phyloP scores from a whole-genome alignment of 2,797 vertebrate genomes.

The Xerus rutilus region DNA sequence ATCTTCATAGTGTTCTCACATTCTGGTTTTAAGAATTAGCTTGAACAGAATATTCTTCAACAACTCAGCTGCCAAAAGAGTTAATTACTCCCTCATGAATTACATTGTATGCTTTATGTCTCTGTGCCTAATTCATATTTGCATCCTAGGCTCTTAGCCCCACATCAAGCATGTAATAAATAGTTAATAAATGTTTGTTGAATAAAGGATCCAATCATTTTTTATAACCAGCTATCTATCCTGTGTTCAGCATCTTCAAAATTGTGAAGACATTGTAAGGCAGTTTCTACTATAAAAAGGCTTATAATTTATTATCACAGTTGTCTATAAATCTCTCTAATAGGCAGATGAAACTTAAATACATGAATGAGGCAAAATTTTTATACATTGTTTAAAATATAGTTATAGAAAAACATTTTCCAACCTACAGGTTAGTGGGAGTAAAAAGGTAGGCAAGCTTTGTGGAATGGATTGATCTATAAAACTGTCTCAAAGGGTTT shows the following conservation, averaged over 20 bases:
- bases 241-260: not conserved
- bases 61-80: not conserved
- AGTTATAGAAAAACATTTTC: not conserved
- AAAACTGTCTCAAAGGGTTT: not conserved
- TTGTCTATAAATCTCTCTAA: not conserved
- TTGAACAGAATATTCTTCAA: not conserved
- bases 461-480: not conserved
- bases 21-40: not conserved
- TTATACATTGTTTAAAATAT: not conserved
- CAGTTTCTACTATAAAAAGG: not conserved
- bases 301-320: not conserved
- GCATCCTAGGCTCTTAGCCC: not conserved
- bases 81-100: not conserved
- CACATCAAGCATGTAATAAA: not conserved
- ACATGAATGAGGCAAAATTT: not conserved
- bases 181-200: not conserved
- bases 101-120: constrained; percentile 15
- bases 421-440: not conserved
- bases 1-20: not conserved
- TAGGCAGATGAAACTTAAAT: not conserved
- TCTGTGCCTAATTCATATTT: not conserved
- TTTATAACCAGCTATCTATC: constrained; percentile 6
- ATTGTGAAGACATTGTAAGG: not conserved
- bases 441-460: not conserved
- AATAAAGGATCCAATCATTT: not conserved